Evolutionary conservation across 2,113 vertebrate species (phyloP).

Genomic region (Macrotus californicus): DNA sequence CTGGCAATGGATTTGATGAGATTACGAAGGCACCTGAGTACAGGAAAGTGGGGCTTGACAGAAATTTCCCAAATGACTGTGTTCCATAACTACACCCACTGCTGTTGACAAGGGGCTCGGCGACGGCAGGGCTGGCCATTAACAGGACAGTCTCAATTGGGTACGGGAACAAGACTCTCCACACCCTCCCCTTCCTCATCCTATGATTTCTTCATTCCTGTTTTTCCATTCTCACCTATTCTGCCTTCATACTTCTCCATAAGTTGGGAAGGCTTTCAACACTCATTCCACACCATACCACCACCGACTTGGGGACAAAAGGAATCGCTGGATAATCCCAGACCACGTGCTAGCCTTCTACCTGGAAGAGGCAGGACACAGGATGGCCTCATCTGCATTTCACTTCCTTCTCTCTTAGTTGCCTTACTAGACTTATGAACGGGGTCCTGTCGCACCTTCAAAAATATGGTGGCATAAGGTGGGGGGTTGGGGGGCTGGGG

Average conservation of each 20-base stretch:
- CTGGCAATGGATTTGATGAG: neutral
- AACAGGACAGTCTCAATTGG: neutral
- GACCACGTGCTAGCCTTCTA: neutral
- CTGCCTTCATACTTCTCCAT: neutral
- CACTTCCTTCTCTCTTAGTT: neutral
- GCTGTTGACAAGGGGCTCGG: neutral
- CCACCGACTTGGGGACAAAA: neutral
- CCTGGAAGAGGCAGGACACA: neutral
- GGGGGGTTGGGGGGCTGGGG: neutral
- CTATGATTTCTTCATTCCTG: neutral
- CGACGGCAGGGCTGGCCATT: neutral
- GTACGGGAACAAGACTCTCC: neutral
- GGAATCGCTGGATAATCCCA: neutral
- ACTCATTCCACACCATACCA: neutral
- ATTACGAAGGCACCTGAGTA: neutral
- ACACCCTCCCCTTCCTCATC: neutral
- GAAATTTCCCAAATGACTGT: neutral
- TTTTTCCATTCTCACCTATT: neutral
- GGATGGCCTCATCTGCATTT: neutral
- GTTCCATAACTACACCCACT: neutral
- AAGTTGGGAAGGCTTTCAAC: neutral
- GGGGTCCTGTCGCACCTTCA: neutral
- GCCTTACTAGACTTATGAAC: neutral
- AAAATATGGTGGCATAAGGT: neutral
- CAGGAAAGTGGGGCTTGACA: neutral